Evolutionary conservation across 2,888 invertebrate species (phyloP).

Genomic region (Melipona beecheii): DNA sequence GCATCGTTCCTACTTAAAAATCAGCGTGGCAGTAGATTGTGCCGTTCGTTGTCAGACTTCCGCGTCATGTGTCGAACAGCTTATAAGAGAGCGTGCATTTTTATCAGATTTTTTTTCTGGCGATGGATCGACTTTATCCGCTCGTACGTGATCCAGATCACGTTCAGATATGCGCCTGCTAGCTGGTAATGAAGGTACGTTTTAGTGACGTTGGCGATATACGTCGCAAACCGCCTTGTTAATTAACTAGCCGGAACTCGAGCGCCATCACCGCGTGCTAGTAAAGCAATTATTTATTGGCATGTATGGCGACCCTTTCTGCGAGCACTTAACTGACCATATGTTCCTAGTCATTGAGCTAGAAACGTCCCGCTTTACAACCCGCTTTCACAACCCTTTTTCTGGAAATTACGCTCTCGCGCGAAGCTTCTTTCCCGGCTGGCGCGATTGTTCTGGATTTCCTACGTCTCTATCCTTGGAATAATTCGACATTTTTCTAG

Average conservation of each 20-base stretch:
- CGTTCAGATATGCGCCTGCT: constrained; percentile 58
- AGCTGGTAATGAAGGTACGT: constrained; percentile 69
- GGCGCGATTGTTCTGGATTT: constrained; percentile 43
- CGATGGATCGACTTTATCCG: constrained; percentile 34
- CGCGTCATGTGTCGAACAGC: constrained; percentile 33
- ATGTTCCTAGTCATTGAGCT: constrained; percentile 28
- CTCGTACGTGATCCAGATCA: constrained; percentile 53
- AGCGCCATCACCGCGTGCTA: constrained; percentile 62
- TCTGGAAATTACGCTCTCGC: constrained; percentile 27
- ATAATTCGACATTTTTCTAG: constrained; percentile 52
- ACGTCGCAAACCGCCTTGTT: constrained; percentile 69
- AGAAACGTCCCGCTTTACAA: constrained; percentile 19
- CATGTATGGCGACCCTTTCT: constrained; percentile 58
- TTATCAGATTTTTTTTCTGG: constrained; percentile 25
- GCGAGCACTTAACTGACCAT: constrained; percentile 52
- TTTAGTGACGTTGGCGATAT: constrained; percentile 70
- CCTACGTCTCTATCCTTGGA: constrained; percentile 61
- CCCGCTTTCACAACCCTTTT: constrained; percentile 25
- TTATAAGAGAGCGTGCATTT: constrained; percentile 13
- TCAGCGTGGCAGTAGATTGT: constrained; percentile 14
- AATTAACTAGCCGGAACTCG: constrained; percentile 72
- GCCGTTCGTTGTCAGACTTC: constrained; percentile 33
- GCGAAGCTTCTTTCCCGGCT: background rate
- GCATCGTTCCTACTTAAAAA: constrained; percentile 13
- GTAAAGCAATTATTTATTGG: constrained; percentile 72